Base-by-base conservation (phyloP, 1,140 invertebrate species). In the Drosophila yakuba region DNA sequence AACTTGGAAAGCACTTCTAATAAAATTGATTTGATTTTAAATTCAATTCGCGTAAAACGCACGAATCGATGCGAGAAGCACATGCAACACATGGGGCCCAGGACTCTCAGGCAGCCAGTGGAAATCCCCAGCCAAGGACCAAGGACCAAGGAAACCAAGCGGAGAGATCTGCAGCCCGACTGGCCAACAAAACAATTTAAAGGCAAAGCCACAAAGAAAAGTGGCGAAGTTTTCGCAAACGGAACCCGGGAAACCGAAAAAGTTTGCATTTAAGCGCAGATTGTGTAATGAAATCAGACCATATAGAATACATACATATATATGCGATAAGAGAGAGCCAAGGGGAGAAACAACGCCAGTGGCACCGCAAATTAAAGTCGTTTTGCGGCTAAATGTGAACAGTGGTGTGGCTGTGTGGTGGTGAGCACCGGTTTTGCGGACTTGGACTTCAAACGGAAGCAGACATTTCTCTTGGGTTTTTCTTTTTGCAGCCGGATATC, bases 201-300 rank as follows among this genome's bases (percentile, higher is more conserved):
- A 85, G 51, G 64, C 64, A 75, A 86, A 78, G 73, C 74, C 74
- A 71, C 81, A 88, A 78, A 67, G 68, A 73, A 78, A 63, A 62
- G 72, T 73, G 55, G 62, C 62, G 32, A 83, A 88, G 75, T 88
- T 78, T 79, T 76, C 69, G 58, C 38, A 62, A 68, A 62, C 60
- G 57, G 76, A 83, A 74, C 38, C 59, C 68, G 60, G 68, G 66
- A 41, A 48, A 71, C 66, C 57, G 43, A 68, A 77, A 77, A 76
- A 71, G 64, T 62, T 74, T 41, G 58, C 72, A 62, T 74, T 74
- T 61, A 78, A 71, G 76, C 75, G 56, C 71, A 75, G 78, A 83
- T 89, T 88, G 66, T 88, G 78, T 88, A 88, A 88, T 88, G 76
- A 88, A 88, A 88, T 88, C 83, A 71, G 75, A 86, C 74, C 56